Conservation (phyloP, 2,797 vertebrate genomes). For the Limnodromus scolopaceus region DNA sequence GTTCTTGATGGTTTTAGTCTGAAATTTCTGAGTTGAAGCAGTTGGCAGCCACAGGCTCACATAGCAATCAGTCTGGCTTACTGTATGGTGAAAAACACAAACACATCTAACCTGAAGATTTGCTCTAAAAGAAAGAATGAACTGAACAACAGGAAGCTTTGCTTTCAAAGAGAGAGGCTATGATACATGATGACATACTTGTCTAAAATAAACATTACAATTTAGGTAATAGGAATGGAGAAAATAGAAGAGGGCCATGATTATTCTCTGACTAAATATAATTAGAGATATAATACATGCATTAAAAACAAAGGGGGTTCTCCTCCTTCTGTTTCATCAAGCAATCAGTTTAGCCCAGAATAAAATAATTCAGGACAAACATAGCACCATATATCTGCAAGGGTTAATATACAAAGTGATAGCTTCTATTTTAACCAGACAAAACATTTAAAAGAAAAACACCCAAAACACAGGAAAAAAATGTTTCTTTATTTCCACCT, state of each 20-base stretch:
- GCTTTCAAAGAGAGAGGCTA: background rate
- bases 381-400: background rate
- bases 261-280: background rate
- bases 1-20: slow-evolving; percentile 78
- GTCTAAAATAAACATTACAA: background rate
- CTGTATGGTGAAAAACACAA: slow-evolving; percentile 61
- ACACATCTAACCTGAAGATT: background rate
- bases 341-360: background rate
- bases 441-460: background rate
- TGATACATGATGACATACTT: background rate
- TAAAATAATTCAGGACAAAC: background rate
- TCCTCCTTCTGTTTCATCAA: background rate
- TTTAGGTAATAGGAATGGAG: background rate
- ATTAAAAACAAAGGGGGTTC: background rate
- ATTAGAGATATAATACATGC: background rate
- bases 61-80: slow-evolving; percentile 80
- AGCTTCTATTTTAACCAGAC: background rate
- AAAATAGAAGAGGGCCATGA: background rate
- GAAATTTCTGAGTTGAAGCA: slow-evolving; percentile 71
- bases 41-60: slow-evolving; percentile 84
- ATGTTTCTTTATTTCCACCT: background rate
- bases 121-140: background rate
- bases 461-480: background rate
- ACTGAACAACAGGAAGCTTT: background rate
- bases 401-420: background rate